These are phyloP conservation scores for Himalopsyche anomala DNA, from an alignment of 2,888 invertebrate genomes.

Conservation along the genomic window DNA sequence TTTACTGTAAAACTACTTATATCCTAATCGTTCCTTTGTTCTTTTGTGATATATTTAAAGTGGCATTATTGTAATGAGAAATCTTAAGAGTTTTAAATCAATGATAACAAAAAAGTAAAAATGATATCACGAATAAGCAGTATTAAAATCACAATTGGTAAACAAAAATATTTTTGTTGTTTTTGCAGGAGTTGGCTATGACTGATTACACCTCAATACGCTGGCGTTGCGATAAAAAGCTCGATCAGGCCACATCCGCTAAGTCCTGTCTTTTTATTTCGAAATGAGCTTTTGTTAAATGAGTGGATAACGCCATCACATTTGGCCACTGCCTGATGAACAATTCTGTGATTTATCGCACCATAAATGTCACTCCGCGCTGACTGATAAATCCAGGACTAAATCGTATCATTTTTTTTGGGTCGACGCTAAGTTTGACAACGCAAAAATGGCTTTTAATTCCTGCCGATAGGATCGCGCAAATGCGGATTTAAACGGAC, in stretches of 20 bases:
- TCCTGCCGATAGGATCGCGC: slow-evolving; percentile 44
- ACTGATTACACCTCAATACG: no score
- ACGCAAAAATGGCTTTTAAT: slow-evolving; percentile 57
- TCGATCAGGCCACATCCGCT: slow-evolving; percentile 6
- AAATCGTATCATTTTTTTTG: slow-evolving; percentile 55
- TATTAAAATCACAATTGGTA: no score
- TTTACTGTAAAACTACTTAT: no score
- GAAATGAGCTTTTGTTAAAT: slow-evolving; percentile 11
- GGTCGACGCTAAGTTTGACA: slow-evolving; percentile 12
- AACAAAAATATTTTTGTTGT: no score
- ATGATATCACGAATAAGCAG: no score
- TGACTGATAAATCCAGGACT: slow-evolving; percentile 63
- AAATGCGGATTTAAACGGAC: slow-evolving; percentile 29
- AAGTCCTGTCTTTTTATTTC: not conserved
- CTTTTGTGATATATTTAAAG: no score
- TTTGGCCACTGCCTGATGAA: slow-evolving; percentile 58
- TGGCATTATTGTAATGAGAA: no score
- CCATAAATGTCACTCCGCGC: slow-evolving; percentile 64
- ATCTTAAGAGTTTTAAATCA: no score
- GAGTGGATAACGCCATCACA: slow-evolving; percentile 4
- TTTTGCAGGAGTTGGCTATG: no score
- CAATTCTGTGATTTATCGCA: slow-evolving; percentile 62
- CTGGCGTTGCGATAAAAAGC: no score
- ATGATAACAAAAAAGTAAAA: no score
- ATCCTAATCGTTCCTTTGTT: no score